Evolutionary conservation across 2,888 invertebrate genomes (phyloP).

Genomic region (Ceriagrion tenellum): DNA sequence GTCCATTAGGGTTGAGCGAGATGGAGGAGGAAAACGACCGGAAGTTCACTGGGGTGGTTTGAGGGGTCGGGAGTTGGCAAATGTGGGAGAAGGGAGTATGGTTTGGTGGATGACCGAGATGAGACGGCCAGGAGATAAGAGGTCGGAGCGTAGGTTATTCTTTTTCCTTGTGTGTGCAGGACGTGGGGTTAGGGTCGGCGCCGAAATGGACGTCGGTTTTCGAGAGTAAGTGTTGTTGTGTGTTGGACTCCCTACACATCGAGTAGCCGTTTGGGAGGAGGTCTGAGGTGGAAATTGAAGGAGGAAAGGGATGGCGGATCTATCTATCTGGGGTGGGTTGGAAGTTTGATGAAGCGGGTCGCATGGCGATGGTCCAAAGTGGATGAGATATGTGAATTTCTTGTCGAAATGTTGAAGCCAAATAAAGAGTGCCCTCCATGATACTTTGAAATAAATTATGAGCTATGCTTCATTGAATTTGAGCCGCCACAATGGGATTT

Average conservation of each 20-base stretch:
- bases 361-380: neutral
- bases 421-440: neutral
- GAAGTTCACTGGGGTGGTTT: neutral
- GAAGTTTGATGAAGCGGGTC: neutral
- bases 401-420: neutral
- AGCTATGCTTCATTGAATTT: neutral
- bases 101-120: neutral
- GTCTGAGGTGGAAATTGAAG: neutral
- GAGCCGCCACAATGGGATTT: neutral
- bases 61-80: neutral
- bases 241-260: slow-evolving; percentile 21
- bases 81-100: neutral
- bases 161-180: no score
- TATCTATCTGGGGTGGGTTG: neutral
- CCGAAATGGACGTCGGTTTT: slow-evolving; percentile 5
- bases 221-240: neutral
- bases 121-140: slow-evolving; percentile 17
- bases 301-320: neutral
- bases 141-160: neutral
- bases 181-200: neutral
- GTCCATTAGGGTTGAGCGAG: neutral
- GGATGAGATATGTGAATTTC: slow-evolving; percentile 19
- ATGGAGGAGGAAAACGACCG: neutral
- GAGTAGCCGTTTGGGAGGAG: neutral
- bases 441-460: neutral